Evolutionary conservation across 2,888 invertebrate genomes (phyloP), one percentile per base, ranked within the genome.

Genomic region (Dynastes tityus): DNA sequence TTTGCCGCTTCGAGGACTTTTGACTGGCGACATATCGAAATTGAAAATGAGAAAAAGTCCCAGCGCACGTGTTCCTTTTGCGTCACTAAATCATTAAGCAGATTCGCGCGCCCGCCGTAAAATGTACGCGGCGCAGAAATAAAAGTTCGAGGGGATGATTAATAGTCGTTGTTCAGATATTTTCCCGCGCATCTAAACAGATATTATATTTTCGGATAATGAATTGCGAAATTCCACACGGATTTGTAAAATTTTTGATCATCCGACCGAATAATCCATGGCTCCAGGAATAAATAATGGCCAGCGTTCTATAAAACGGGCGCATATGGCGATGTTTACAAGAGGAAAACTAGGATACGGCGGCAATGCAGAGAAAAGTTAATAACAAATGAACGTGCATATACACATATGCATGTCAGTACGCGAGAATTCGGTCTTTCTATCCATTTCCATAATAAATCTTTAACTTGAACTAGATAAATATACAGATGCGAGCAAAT

Each of bases 11-110:
- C 45, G 45, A 45, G 45, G 45, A 45, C 8, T 16, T 58, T 58
- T 27, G 71, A n/a, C 11, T 37, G 40, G 16, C 9, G 16, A 55
- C 55, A 55, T 71, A 71, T 71, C 58, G 58, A 55, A 71, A 55
- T 55, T 55, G 71, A 40, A 71, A 71, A 53, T 58, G 55, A 58
- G 55, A 71, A 58, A 71, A 71, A 58, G 37, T 37, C 55, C 32
- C 58, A 22, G n/a, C 55, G 71, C 55, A 55, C 55, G 37, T 49
- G 61, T 61, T 63, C 63, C 61, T 61, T 73, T 49, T 74, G 45
- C 61, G 45, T 27, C 63, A 63, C 73, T 74, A 74, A 74, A 74
- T 74, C 61, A 61, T 63, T 74, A 74, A 61, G 27, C 73, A 74
- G 61, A 61, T 74, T 61, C 55, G 32, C 29, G 53, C 32, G 29